Conservation (phyloP, 1,140 invertebrate species). For the Periplaneta americana region DNA sequence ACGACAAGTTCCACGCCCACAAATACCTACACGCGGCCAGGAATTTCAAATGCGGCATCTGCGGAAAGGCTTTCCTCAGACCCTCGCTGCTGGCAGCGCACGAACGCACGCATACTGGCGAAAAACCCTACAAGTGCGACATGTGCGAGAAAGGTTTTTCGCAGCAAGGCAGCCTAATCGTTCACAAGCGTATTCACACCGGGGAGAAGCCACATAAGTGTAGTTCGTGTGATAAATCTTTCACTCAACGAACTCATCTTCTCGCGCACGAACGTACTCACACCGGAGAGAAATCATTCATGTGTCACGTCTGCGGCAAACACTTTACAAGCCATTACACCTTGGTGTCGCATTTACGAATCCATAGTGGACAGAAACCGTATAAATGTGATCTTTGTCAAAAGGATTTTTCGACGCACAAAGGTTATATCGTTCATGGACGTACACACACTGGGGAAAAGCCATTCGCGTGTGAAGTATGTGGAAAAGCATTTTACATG, state of each 20-base stretch:
- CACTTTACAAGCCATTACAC: background rate
- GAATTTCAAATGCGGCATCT: conserved; percentile 21
- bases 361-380: background rate
- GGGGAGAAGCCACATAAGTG: background rate
- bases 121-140: conserved; percentile 38
- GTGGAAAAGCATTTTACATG: no score
- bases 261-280: conserved; percentile 49
- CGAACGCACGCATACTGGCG: conserved; percentile 28
- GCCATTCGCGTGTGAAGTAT: no score
- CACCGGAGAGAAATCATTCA: background rate
- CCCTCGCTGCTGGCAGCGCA: conserved; percentile 22
- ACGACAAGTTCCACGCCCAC: no score
- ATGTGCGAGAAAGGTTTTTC: conserved; percentile 41
- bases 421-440: no score
- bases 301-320: background rate
- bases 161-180: conserved; percentile 37
- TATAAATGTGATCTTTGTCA: background rate
- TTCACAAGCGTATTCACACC: background rate
- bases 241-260: conserved; percentile 38
- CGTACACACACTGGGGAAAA: no score
- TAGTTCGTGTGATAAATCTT: conserved; percentile 29
- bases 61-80: conserved; percentile 23
- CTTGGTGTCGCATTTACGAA: background rate
- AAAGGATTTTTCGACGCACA: no score
- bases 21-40: no score